Evolutionary conservation across 1,140 invertebrate genomes (phyloP).

Genomic region (Helicorthomorpha holstii): DNA sequence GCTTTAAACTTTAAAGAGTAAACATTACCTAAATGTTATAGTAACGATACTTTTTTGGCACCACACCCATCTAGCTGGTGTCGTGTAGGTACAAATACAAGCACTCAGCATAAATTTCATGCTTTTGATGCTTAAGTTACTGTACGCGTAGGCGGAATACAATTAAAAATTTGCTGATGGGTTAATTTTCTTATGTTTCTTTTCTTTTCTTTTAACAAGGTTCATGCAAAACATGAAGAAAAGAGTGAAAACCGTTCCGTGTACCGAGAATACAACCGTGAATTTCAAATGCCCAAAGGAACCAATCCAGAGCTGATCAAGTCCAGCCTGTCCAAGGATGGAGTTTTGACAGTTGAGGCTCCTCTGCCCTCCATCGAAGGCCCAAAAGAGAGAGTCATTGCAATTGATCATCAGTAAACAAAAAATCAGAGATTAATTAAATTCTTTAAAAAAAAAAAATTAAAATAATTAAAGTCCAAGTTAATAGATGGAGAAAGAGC

Average conservation of each 20-base stretch:
- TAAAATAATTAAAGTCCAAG: too few relatives aligned
- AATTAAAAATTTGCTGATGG: background rate
- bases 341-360: conserved; percentile 84
- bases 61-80: too few relatives aligned
- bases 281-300: conserved; percentile 83
- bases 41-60: too few relatives aligned
- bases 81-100: too few relatives aligned
- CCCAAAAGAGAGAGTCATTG: conserved; percentile 51
- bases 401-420: conserved; percentile 53
- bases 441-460: too few relatives aligned
- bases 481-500: too few relatives aligned
- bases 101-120: too few relatives aligned
- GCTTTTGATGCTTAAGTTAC: too few relatives aligned
- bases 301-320: conserved; percentile 83
- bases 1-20: too few relatives aligned
- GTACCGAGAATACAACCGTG: conserved; percentile 87
- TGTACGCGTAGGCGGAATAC: too few relatives aligned
- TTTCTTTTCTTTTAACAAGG: conserved; percentile 33
- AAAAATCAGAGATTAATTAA: too few relatives aligned
- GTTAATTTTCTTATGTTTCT: background rate
- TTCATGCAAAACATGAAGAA: conserved; percentile 91
- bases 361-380: conserved; percentile 56
- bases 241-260: conserved; percentile 84
- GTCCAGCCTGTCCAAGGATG: conserved; percentile 76
- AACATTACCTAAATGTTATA: too few relatives aligned